Evolutionary conservation across 2,888 invertebrate species (phyloP).

Genomic region (Aromia moschata): DNA sequence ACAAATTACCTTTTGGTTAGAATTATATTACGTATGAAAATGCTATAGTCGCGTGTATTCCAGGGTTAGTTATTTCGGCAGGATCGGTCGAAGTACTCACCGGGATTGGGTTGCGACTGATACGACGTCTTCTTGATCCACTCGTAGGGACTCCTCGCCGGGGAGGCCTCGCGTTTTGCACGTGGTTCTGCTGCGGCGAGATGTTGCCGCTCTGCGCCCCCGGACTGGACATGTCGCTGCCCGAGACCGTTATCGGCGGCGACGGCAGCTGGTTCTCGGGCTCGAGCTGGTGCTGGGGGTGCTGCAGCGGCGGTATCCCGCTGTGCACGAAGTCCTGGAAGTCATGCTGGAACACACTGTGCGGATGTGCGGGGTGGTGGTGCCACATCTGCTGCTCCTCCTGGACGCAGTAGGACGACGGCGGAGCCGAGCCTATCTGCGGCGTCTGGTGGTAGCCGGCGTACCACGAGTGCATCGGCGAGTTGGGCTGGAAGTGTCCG

Average conservation of each 20-base stretch:
- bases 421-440: conserved; percentile 45
- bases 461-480: conserved; percentile 62
- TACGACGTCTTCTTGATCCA: conserved; percentile 94
- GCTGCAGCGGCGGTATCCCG: conserved; percentile 64
- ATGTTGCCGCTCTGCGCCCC: conserved; percentile 61
- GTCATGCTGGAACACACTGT: conserved; percentile 63
- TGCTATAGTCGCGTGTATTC: no score
- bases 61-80: no score
- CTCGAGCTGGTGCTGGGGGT: conserved; percentile 60
- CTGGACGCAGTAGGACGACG: conserved; percentile 53
- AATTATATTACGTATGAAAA: no score
- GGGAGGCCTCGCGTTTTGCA: conserved; percentile 68
- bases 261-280: conserved; percentile 64
- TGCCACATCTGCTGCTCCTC: conserved; percentile 63
- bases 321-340: conserved; percentile 59
- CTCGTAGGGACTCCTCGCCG: conserved; percentile 83
- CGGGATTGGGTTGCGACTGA: conserved; percentile 85
- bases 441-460: conserved; percentile 63
- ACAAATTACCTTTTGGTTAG: no score
- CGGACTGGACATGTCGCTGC: conserved; percentile 71
- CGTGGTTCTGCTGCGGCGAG: conserved; percentile 55
- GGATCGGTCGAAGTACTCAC: conserved; percentile 68
- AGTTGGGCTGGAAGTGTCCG: conserved; percentile 62
- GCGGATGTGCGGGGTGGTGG: conserved; percentile 61
- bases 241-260: conserved; percentile 69